Evolutionary conservation across 2,797 vertebrate genomes (phyloP), one percentile per base, ranked within the genome.

Genomic region (Gallirallus australis): DNA sequence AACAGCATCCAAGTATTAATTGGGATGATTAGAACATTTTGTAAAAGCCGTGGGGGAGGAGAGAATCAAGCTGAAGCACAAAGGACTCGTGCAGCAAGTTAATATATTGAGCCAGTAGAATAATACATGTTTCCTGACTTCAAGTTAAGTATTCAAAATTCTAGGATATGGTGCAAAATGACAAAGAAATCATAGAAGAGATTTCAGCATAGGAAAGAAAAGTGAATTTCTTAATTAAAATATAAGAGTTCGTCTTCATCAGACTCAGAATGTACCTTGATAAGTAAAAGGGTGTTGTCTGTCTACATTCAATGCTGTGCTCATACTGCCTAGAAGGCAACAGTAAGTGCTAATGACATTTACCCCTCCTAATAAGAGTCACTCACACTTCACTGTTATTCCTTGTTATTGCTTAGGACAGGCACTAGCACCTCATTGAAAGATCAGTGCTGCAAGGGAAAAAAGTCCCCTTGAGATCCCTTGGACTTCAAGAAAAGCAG

Each of bases 371-470:
- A 98, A 98, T 97, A 97, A 97, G 97, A 97, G 97, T 96, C 94
- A 96, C 96, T 98, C 97, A 97, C 96, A 96, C 95, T 96, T 98
- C 97, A 97, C 86, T 96, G 95, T 95, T 98, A 96, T 96, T 96
- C 95, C 96, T 96, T 97, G 92, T 98, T 98, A 98, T 97, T 98
- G 90, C 93, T 96, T 86, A 96, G 97, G 97, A 98, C 97, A 98
- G 97, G 96, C 93, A 97, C 94, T 96, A 97, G 97, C 93, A 98
- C 95, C 97, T 98, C 97, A 97, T 53, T 97, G 97, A 97, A 98
- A 98, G 97, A 98, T 97, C 95, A 96, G 96, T 95, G 94, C 97
- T 98, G 87, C 94, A 97, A 97, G 93, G 95, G 96, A 97, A 97
- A 97, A 89, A 95, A 82, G 93, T 91, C 72, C 97, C 95, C 96